Conservation (phyloP, 2,888 invertebrate species). For the Nebria salina region DNA sequence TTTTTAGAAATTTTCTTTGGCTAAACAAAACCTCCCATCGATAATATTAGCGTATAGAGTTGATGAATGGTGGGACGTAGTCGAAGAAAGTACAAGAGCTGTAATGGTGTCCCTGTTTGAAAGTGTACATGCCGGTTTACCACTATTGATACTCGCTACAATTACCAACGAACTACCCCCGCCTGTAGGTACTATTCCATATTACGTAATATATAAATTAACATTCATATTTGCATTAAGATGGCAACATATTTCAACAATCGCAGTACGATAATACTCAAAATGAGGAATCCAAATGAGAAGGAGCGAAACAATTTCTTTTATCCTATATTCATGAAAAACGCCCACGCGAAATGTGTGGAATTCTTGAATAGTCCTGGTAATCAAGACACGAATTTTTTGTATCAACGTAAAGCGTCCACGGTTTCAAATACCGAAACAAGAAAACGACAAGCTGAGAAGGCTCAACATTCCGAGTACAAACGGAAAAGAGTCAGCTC, state of each 20-base stretch:
- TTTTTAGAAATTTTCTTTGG: constrained; percentile 53
- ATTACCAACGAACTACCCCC: constrained; percentile 57
- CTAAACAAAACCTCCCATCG: constrained; percentile 56
- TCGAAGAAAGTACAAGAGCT: constrained; percentile 56
- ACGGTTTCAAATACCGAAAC: background rate
- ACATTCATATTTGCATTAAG: constrained; percentile 50
- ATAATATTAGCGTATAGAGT: constrained; percentile 57
- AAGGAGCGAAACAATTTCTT: constrained; percentile 58
- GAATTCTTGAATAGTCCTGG: background rate
- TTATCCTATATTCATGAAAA: constrained; percentile 56
- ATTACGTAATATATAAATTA: background rate
- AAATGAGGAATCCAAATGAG: constrained; percentile 57
- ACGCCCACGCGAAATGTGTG: constrained; percentile 31
- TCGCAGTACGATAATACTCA: constrained; percentile 56
- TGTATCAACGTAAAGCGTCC: background rate
- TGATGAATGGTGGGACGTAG: constrained; percentile 60
- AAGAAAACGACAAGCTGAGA: background rate
- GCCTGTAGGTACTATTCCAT: constrained; percentile 51
- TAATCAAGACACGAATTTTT: background rate
- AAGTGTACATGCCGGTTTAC: constrained; percentile 59
- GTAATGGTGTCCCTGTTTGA: constrained; percentile 57
- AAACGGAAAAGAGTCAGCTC: background rate
- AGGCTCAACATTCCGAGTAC: background rate
- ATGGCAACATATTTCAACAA: constrained; percentile 57
- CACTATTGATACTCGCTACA: constrained; percentile 59